Base-by-base conservation (phyloP, 2,797 vertebrate genomes). In the Enteromius trimaculatus region DNA sequence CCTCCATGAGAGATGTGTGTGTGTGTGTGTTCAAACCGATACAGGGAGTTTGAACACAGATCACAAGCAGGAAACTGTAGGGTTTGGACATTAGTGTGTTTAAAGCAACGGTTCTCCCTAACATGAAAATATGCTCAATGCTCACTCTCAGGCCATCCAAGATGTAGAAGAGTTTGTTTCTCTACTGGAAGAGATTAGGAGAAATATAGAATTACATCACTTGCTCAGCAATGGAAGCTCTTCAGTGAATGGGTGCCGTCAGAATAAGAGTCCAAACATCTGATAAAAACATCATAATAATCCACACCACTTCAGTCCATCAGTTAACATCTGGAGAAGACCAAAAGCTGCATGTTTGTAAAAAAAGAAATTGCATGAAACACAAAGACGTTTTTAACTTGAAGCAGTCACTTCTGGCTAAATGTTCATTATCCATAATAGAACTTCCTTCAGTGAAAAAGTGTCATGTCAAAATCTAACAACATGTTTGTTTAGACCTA, bases 41-140 rank as follows among this genome's bases (percentile, higher is more conserved):
- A 65, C 11, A 7, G 26, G 10, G 11, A 49, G 75, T 64, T 84
- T 39, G 58, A 80, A 80, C 66, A 44, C 26, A 69, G 66, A 75
- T 53, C 69, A 80, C 78, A 16, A 55, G 60, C 47, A 83, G 72
- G 72, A 83, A 87, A 78, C 58, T 4, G 31, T 44, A 49, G 77
- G 58, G 14, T 37, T 26, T 16, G 42, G 62, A 51, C 13, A 62
- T 49, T 7, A 23, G 13, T 71, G 68, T 37, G 51, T 39, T 39
- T 39, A 62, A 62, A 62, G 26, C 58, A 62, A n/a, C 3, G 16
- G 9, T 55, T 55, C 8, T 10, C 53, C 9, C 21, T 9, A 4
- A n/a, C n/a, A n/a, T 55, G 0, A 10, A 10, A 55, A 55, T n/a
- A 3, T 10, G 7, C 51, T 53, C 6, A 3, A 53, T 3, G 51